Percentiles rank a stretch among this genome's conserved stretches.
Evolutionary conservation across 1,140 invertebrate species (phyloP).

Genomic region (Limonius californicus): DNA sequence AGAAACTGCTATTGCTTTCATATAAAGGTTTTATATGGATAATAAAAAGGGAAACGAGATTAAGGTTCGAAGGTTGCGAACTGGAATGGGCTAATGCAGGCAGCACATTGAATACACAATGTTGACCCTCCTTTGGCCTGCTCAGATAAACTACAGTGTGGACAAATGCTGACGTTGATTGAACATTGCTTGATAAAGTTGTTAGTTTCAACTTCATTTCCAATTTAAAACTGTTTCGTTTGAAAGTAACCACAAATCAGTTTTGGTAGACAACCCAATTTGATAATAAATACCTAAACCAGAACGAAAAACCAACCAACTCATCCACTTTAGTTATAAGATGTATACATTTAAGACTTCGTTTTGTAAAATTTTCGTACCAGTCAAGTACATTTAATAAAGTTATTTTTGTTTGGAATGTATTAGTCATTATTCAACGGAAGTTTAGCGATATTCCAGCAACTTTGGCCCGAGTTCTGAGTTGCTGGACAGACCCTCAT

Average conservation of each 20-base stretch:
- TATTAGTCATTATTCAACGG: too few species aligned
- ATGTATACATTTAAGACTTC: too few species aligned
- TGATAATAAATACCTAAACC: too few species aligned
- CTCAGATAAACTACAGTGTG: conserved; percentile 23
- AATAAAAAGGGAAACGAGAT: conserved; percentile 40
- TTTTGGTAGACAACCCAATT: too few species aligned
- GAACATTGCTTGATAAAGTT: conserved; percentile 12
- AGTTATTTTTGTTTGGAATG: too few species aligned
- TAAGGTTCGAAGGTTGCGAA: conserved; percentile 34
- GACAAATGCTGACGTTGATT: conserved; percentile 29
- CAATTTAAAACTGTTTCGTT: too few species aligned
- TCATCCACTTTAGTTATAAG: too few species aligned
- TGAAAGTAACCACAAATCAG: too few species aligned
- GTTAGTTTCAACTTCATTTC: too few species aligned
- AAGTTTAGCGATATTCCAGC: conserved; percentile 21
- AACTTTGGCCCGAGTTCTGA: conserved; percentile 13
- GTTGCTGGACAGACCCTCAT: conserved; percentile 26
- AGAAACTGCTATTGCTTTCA: conserved; percentile 35
- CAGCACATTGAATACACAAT: conserved; percentile 41
- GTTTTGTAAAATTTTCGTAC: too few species aligned
- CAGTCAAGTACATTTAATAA: too few species aligned
- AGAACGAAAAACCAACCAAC: too few species aligned
- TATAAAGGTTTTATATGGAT: conserved; percentile 39
- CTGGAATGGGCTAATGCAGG: conserved; percentile 36
- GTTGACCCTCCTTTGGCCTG: conserved; percentile 19